Evolutionary conservation across 1,140 invertebrate species (phyloP).

Genomic region (Trichoplusia ni): DNA sequence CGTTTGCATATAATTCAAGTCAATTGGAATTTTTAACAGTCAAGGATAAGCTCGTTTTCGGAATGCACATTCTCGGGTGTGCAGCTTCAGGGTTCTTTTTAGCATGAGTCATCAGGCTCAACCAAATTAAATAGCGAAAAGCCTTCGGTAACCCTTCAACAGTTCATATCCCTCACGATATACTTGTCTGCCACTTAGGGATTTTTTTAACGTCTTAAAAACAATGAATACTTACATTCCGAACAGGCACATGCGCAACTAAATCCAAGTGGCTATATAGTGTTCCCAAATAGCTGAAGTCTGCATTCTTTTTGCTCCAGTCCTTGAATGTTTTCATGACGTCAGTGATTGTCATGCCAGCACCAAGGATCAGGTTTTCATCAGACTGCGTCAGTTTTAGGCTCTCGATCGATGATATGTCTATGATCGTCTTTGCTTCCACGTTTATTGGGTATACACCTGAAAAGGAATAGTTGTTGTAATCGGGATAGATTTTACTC

Average conservation of each 20-base stretch:
- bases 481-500: too few relatives aligned
- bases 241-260: conserved; percentile 87
- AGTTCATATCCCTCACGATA: too few relatives aligned
- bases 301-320: conserved; percentile 72
- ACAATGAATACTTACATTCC: conserved; percentile 84
- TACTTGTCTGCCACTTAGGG: not conserved
- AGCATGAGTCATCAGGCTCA: too few relatives aligned
- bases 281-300: conserved; percentile 78
- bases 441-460: conserved; percentile 54
- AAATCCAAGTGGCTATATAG: conserved; percentile 84
- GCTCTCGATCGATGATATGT: conserved; percentile 83
- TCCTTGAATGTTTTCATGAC: conserved; percentile 84
- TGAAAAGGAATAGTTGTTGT: too few relatives aligned
- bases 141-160: too few relatives aligned
- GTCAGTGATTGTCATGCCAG: conserved; percentile 84
- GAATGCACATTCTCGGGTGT: too few relatives aligned
- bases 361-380: conserved; percentile 83
- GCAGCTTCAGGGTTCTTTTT: too few relatives aligned
- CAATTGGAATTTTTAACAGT: too few relatives aligned
- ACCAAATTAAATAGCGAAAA: too few relatives aligned
- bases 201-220: not conserved
- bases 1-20: too few relatives aligned
- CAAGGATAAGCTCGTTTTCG: too few relatives aligned
- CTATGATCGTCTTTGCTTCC: conserved; percentile 56
- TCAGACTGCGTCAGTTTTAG: conserved; percentile 82